Base-by-base conservation (phyloP, 2,797 vertebrate species). In the Limnodromus scolopaceus region DNA sequence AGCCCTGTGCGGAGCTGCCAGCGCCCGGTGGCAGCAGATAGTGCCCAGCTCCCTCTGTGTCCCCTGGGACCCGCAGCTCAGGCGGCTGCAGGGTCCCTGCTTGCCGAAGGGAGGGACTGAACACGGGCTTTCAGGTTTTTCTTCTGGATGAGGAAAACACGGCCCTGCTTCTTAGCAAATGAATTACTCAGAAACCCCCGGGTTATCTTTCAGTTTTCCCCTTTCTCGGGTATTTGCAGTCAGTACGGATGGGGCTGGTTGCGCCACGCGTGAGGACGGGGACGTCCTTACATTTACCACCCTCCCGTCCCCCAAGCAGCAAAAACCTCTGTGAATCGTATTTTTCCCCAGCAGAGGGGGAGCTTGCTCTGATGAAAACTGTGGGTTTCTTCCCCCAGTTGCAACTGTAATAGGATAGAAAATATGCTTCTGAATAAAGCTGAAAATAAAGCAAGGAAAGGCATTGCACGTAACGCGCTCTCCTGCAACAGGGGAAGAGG, bases 281-380 rank as follows among this genome's bases (percentile, higher is more conserved):
- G 13, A 34, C 77, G 27, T 27, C 19, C 25, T 76, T 66, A 25
- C 0, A 9, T 78, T 43, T 57, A 13, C 76, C 51, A 34, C 71
- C 69, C 78, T 6, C 1, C 0, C 61, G 65, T 85, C 38, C 53
- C 61, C 93, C 30, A n/a, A 49, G 64, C 76, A 71, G 46, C 4
- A 5, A 43, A 69, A 70, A 25, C 78, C 64, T 69, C 61, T 76
- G 78, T 80, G 82, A 87, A 69, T 84, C 39, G 6, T 83, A 0
- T 27, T 92, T 96, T 94, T 70, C 93, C 70, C 96, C 96, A 96
- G 94, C 79, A 96, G 95, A 96, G 94, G 96, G 96, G 63, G 96
- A 94, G 51, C 96, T 94, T 55, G 46, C 76, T 82, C 92, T 72
- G 38, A 58, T 76, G 48, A 82, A 91, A 92, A 68, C 4, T 23